phyloP scores from a whole-genome alignment of 1,140 invertebrate genomes.

The Monochamus saltuarius region DNA sequence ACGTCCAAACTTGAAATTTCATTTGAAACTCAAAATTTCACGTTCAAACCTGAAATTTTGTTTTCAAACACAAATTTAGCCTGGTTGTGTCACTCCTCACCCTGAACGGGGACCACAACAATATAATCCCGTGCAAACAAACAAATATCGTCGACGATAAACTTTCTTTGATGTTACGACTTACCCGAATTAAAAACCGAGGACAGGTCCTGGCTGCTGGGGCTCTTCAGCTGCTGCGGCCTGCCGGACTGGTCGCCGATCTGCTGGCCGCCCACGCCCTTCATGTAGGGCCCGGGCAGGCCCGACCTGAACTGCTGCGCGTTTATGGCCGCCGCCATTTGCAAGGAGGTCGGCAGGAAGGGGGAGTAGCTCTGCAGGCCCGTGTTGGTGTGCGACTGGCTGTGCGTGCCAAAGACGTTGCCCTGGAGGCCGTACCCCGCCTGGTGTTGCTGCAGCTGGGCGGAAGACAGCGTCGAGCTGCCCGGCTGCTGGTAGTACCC shows the following conservation, averaged over 20 bases:
- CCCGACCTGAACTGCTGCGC: constrained; percentile 37
- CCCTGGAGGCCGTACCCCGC: constrained; percentile 47
- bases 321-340: constrained; percentile 40
- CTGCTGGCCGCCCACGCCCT: constrained; percentile 36
- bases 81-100: too few relatives aligned
- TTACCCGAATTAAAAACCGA: constrained; percentile 50
- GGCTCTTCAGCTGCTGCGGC: constrained; percentile 49
- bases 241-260: constrained; percentile 35
- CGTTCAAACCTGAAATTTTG: too few relatives aligned
- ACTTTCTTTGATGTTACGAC: too few relatives aligned
- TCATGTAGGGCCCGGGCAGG: constrained; percentile 42
- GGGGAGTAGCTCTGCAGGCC: constrained; percentile 42
- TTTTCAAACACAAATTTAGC: too few relatives aligned
- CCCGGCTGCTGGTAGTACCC: constrained; percentile 50
- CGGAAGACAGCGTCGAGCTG: constrained; percentile 43
- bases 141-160: too few relatives aligned
- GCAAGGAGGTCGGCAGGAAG: constrained; percentile 39
- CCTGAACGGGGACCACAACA: too few relatives aligned
- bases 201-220: constrained; percentile 47
- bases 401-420: constrained; percentile 47
- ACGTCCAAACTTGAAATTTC: too few relatives aligned
- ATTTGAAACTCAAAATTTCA: too few relatives aligned
- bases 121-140: too few relatives aligned
- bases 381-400: constrained; percentile 46
- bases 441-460: constrained; percentile 47